Evolutionary conservation across 1,140 invertebrate species (phyloP).

Genomic region (Radopholus similis): DNA sequence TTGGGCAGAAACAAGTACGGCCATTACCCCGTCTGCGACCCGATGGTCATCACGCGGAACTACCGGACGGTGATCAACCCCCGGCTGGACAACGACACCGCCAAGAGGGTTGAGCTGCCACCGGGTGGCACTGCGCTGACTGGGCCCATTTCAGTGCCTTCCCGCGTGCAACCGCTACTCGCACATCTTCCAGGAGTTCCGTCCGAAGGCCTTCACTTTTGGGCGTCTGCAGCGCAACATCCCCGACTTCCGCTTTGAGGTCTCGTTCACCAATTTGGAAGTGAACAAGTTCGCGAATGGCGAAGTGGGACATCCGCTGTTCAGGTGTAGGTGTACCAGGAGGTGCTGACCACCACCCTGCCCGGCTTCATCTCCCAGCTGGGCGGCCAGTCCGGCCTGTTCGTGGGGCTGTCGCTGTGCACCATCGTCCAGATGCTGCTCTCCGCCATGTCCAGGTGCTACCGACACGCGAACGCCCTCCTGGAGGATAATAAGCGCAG

Average conservation of each 20-base stretch:
- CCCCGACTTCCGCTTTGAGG: background rate
- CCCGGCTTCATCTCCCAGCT: slow-evolving; percentile 58
- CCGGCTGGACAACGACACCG: background rate
- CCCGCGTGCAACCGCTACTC: slow-evolving; percentile 3
- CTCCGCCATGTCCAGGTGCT: slow-evolving; percentile 2
- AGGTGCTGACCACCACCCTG: slow-evolving; percentile 55
- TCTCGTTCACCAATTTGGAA: slow-evolving; percentile 15
- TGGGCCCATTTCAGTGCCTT: background rate
- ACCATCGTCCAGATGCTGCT: slow-evolving; percentile 14
- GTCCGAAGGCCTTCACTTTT: background rate
- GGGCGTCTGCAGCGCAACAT: background rate
- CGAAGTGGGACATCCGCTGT: no score
- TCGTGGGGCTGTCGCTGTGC: slow-evolving; percentile 18
- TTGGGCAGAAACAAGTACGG: slow-evolving; percentile 15
- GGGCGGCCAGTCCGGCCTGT: slow-evolving; percentile 43
- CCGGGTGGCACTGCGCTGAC: no score
- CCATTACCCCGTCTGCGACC: slow-evolving; percentile 28
- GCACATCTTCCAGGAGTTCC: background rate
- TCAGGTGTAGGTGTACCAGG: slow-evolving; percentile 41
- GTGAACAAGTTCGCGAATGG: background rate
- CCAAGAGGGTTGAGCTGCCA: background rate
- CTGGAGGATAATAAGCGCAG: no score
- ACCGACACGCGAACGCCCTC: background rate
- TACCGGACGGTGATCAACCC: background rate
- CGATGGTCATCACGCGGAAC: slow-evolving; percentile 34